Conservation (phyloP, 2,797 vertebrate species). For the Fratercula arctica region DNA sequence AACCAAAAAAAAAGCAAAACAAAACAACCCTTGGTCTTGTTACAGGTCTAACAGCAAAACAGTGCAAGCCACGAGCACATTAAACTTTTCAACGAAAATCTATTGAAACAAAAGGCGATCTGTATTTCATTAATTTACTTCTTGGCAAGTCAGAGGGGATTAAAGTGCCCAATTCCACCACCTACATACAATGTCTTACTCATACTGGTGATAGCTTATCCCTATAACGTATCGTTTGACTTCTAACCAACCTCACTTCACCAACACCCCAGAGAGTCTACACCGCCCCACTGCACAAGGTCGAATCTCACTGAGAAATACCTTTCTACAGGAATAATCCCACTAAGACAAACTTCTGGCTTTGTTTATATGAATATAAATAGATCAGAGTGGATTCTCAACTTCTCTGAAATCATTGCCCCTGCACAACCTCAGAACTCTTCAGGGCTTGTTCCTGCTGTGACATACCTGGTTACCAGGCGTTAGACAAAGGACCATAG, state of each 20-base stretch:
- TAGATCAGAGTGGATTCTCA: background rate
- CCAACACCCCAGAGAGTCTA: background rate
- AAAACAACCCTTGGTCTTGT: background rate
- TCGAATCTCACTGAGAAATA: rapidly evolving
- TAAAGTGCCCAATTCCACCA: background rate
- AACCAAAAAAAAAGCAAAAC: background rate
- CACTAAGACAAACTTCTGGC: background rate
- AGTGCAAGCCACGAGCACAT: background rate
- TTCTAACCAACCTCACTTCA: background rate
- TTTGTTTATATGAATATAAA: background rate
- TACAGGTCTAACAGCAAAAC: background rate
- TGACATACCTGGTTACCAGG: background rate
- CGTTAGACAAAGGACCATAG: background rate
- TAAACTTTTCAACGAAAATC: background rate
- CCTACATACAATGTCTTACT: background rate
- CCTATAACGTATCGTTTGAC: background rate
- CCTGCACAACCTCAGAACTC: background rate
- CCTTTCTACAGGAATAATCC: background rate
- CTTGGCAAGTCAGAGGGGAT: background rate
- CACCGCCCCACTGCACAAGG: background rate
- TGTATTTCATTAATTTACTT: background rate
- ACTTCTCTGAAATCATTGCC: background rate
- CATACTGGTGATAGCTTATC: background rate
- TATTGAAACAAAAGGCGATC: rapidly evolving
- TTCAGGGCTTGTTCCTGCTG: background rate